Evolutionary conservation across 2,113 vertebrate species (phyloP), one percentile per base, ranked within the genome.

Genomic region (Isichthys henryi): DNA sequence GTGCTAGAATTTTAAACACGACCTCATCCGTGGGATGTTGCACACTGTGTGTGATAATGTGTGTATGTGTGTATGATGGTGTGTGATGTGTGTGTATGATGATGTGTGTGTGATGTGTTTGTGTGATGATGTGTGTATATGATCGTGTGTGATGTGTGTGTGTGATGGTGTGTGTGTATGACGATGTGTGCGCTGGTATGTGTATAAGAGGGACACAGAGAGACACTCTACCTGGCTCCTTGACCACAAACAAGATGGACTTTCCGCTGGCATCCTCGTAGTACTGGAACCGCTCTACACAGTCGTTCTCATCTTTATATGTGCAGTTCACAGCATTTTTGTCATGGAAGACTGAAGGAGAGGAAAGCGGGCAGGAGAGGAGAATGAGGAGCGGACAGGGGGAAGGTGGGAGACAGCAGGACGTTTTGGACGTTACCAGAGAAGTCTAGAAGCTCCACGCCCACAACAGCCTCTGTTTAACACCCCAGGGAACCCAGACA

Each of bases 241-340:
- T 95, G 0, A 99, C 95, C 48, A 99, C 95, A 0, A 94, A 98
- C 89, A 99, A 93, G 92, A 99, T 96, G 88, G 98, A 98, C 90
- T 98, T 99, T 82, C 98, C 98, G 3, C 97, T 98, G 93, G 96
- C 92, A n/a, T 99, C 98, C 93, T 99, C 98, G 0, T 96, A 97
- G 93, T 99, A 99, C 94, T 98, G 98, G 93, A 99, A 99, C 11
- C 95, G 94, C 93, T 98, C 96, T 23, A 99, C 96, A 0, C 98
- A 99, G 91, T 98, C 98, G 0, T 99, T 91, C 91, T 99, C 96
- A 0, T 99, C 97, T 93, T 99, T 99, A 92, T 99, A 99, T 13
- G 97, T 98, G 92, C 98, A 99, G 90, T 98, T 99, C 86, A 98
- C 97, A 0, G 97, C 98, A 0, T 99, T 96, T 80, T 97, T 97